phyloP scores from a whole-genome alignment of 2,888 invertebrate species.

The Heliconius ethilla region DNA sequence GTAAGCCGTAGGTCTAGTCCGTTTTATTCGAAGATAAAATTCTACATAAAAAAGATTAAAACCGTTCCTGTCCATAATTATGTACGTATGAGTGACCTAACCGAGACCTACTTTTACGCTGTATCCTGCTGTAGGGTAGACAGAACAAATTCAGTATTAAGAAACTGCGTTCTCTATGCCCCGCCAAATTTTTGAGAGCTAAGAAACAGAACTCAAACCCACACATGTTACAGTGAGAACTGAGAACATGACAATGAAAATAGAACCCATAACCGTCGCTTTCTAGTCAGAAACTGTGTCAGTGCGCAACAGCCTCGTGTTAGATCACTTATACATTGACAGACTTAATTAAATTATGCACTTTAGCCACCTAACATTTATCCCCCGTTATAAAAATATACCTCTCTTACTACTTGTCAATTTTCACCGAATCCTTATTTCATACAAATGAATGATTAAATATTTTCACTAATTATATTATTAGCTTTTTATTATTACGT shows the following conservation, averaged over 20 bases:
- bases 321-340: slow-evolving; percentile 6
- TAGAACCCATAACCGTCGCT: no score
- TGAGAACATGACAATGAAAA: no score
- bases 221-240: no score
- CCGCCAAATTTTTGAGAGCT: no score
- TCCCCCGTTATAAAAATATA: slow-evolving; percentile 41
- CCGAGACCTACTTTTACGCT: not conserved
- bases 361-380: slow-evolving; percentile 74
- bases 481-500: slow-evolving; percentile 4
- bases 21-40: not conserved
- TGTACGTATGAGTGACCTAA: slow-evolving; percentile 1
- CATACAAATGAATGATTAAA: slow-evolving; percentile 22
- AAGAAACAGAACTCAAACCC: no score
- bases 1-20: slow-evolving; percentile 8
- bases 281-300: no score
- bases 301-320: not conserved
- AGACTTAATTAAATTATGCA: slow-evolving; percentile 53
- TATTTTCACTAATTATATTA: not conserved
- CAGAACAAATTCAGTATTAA: not conserved
- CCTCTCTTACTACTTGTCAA: slow-evolving; percentile 25
- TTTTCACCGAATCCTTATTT: slow-evolving; percentile 21
- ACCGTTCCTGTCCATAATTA: not conserved
- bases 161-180: not conserved
- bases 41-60: not conserved
- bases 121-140: not conserved